Evolutionary conservation across 2,888 invertebrate species (phyloP), one percentile per base, ranked within the genome.

Genomic region (Cephus pygmeus): DNA sequence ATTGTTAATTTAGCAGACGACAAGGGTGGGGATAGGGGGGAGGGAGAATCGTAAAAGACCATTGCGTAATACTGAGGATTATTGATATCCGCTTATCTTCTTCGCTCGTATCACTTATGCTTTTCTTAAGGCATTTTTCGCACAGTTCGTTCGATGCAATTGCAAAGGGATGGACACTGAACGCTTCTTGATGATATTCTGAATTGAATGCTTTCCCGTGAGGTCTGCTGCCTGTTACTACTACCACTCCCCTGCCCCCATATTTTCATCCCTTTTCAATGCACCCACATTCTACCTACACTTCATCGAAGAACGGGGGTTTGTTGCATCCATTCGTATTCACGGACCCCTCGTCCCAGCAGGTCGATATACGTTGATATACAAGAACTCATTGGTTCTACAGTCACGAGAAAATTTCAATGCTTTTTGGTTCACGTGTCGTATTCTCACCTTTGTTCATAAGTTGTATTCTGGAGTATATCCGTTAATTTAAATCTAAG

Each of bases 281-380:
- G 34, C 71, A 12, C 71, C 71, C 71, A 34, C 30, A 34, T 34
- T 34, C 31, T 34, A 31, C 34, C 71, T 71, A 33, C 71, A 23
- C 23, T 35, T 34, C 34, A 35, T 33, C 74, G 34, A 74, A 74
- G 74, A 11, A 36, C 74, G 23, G 80, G 83, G 79, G 56, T 81
- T 81, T 79, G 79, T 74, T 87, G 84, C 86, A 86, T 86, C 86
- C 86, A 56, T 85, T 87, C 85, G 81, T 81, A 83, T 81, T 79
- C 86, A 84, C 85, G 83, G 85, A 87, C 84, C 88, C 87, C 86
- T 86, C 84, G 84, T 82, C 9, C 79, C 81, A 77, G 79, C 85
- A 88, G 88, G 88, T 89, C 89, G 89, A 90, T 89, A 88, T 84
- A 85, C 82, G 82, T 81, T 80, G 82, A 85, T 81, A 56, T 23